Percentiles rank a stretch among this genome's conserved stretches.
These are phyloP conservation scores for Sebastes taczanowskii DNA, from an alignment of 2,797 vertebrate species.

Conservation along the genomic window DNA sequence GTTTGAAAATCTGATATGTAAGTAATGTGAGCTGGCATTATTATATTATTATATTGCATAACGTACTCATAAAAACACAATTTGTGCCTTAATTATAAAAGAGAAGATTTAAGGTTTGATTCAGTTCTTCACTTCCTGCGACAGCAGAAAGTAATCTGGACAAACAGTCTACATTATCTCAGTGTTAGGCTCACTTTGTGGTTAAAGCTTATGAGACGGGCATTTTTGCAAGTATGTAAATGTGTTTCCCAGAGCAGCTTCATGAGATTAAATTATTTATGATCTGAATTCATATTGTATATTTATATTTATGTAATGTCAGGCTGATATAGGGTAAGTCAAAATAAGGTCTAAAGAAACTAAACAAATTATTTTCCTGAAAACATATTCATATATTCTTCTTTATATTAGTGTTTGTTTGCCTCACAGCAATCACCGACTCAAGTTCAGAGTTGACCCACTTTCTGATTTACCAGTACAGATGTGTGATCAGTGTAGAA, in stretches of 20 bases:
- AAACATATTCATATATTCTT: constrained; percentile 73
- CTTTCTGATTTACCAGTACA: constrained; percentile 54
- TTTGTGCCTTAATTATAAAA: no score
- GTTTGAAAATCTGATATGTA: no score
- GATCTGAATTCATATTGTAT: constrained; percentile 46
- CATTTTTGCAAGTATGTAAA: constrained; percentile 60
- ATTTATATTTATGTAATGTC: constrained; percentile 53
- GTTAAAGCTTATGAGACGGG: constrained; percentile 16
- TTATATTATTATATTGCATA: no score
- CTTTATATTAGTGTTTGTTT: constrained; percentile 69
- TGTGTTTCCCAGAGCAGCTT: constrained; percentile 38
- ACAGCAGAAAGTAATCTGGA: neutral
- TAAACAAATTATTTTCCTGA: constrained; percentile 43
- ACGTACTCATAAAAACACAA: no score
- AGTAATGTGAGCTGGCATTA: no score
- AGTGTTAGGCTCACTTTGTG: neutral
- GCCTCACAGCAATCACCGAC: constrained; percentile 50
- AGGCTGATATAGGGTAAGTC: constrained; percentile 51
- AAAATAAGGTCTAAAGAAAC: constrained; percentile 57
- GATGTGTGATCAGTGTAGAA: constrained; percentile 38
- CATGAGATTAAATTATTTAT: constrained; percentile 59
- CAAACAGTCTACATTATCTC: neutral
- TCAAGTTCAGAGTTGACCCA: constrained; percentile 71
- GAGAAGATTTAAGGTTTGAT: no score
- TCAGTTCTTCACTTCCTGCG: no score